Conservation (phyloP, 1,140 invertebrate species). For the Aphelinus atriplicis region DNA sequence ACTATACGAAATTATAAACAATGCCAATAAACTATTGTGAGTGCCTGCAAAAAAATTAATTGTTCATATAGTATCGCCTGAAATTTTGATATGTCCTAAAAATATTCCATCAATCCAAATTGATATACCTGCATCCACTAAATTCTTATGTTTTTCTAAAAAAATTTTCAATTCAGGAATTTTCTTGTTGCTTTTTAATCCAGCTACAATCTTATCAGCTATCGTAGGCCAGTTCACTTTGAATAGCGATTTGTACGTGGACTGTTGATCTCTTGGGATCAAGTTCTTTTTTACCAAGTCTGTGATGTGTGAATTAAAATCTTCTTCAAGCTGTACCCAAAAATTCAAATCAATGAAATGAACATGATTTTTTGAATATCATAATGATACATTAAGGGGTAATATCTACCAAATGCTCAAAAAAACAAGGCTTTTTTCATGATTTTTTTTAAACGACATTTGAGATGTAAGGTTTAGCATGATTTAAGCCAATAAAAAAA, state of each 20-base stretch:
- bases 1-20: neutral
- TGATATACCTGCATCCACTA: neutral
- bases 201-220: neutral
- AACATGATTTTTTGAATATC: neutral
- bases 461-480: neutral
- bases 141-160: neutral
- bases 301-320: neutral
- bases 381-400: neutral
- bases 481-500: neutral
- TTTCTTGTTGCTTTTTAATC: neutral
- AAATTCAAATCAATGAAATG: neutral
- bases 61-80: neutral
- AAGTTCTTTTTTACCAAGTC: neutral
- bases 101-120: neutral
- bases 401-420: no score
- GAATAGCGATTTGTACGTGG: neutral
- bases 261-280: neutral
- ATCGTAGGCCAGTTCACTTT: neutral
- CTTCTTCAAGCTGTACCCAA: neutral
- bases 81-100: neutral
- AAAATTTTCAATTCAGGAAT: neutral
- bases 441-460: no score
- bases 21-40: conserved; percentile 5
- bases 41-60: conserved; percentile 5
- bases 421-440: no score